Evolutionary conservation across 2,888 invertebrate genomes (phyloP), one percentile per base, ranked within the genome.

Genomic region (Timandra comae): DNA sequence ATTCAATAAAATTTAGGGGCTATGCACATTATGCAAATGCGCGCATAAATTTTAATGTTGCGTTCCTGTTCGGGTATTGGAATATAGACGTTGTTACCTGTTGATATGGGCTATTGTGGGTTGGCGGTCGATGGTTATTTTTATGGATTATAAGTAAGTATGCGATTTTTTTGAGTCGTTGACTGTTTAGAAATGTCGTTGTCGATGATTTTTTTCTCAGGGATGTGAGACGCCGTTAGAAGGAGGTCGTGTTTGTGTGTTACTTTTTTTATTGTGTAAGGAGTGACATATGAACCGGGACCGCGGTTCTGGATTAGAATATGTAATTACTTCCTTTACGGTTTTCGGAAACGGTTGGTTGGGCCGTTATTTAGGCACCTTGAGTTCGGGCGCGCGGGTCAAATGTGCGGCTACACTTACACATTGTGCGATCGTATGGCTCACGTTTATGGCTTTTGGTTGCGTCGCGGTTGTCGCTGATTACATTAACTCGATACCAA

Each of bases 1-100:
- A 80, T 80, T 85, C 77, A 86, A 85, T 84, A 78, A 80, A 79
- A 78, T 80, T 82, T 82, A 79, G 82, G 86, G 85, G 78, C 77
- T 68, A 82, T 85, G 82, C 85, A 86, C 71, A 82, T 86, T 86
- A 86, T 86, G 86, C 86, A 86, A 87, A 87, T 87, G 85, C 79
- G 74, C 64, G 86, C 85, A 86, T 86, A 86, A 80, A 82, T 81
- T 86, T 80, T 59, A 65, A 66, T 70, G 60, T 71, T 61, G 63
- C 63, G 59, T 60, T 52, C 46, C 49, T 35, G 41, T 33, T 12
- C 33, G 34, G 52, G 32, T 59, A 33, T 62, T 48, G 28, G 30
- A 66, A 63, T 61, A 41, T 45, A 37, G 41, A 34, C 49, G 49
- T 47, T 69, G 40, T 11, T 0, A 2, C 7, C 22, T 26, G 2